phyloP scores from a whole-genome alignment of 2,113 vertebrate genomes.

The Grus americana region DNA sequence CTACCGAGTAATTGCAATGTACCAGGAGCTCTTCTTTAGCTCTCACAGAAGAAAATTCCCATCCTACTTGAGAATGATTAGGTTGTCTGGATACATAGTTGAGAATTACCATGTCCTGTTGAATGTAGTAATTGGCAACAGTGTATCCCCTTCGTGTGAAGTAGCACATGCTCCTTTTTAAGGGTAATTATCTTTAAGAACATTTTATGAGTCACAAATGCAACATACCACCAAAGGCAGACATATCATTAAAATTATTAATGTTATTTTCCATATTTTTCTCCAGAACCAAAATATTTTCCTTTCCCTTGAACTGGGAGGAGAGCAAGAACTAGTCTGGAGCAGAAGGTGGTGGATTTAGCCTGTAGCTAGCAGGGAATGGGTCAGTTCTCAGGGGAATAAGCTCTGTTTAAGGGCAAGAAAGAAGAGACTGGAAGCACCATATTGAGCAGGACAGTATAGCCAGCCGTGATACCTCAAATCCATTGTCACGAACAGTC shows the following conservation, averaged over 20 bases:
- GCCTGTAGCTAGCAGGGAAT: not conserved
- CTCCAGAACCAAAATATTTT: not conserved
- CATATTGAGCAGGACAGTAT: not conserved
- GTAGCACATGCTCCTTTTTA: not conserved
- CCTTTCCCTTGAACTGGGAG: not conserved
- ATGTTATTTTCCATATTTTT: rapidly evolving
- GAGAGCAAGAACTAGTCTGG: not conserved
- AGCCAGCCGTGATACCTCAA: not conserved
- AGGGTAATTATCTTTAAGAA: not conserved
- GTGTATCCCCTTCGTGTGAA: not conserved
- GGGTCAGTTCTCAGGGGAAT: not conserved
- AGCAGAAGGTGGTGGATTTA: not conserved
- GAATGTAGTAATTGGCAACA: not conserved
- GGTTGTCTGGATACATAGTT: not conserved
- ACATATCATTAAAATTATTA: not conserved
- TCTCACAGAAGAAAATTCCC: not conserved
- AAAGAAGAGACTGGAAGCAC: not conserved
- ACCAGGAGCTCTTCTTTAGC: not conserved
- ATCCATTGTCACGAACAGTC: too few relatives aligned
- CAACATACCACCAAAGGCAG: not conserved
- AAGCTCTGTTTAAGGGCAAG: too few relatives aligned
- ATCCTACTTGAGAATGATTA: not conserved
- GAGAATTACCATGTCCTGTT: not conserved
- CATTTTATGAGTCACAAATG: not conserved
- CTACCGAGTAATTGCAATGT: not conserved